phyloP scores from a whole-genome alignment of 2,888 invertebrate genomes.

The Spilarctia lutea region DNA sequence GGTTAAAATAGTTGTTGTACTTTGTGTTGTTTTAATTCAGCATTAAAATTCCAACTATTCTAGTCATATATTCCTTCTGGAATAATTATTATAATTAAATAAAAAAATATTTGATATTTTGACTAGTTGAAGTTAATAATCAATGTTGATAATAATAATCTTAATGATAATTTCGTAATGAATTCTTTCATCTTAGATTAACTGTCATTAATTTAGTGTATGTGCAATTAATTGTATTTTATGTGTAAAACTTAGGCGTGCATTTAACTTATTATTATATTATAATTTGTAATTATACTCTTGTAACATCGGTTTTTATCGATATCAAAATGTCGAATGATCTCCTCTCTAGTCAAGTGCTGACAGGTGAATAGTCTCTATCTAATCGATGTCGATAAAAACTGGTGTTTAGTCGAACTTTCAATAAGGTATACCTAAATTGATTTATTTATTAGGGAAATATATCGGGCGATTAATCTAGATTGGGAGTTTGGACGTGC shows the following conservation, averaged over 20 bases:
- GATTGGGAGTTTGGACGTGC: conserved; percentile 50
- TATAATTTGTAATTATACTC: conserved; percentile 57
- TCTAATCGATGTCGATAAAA: conserved; percentile 44
- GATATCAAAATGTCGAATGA: conserved; percentile 31
- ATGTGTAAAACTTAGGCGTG: conserved; percentile 74
- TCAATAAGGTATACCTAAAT: conserved; percentile 64
- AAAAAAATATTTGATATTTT: conserved; percentile 63
- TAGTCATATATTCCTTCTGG: conserved; percentile 64
- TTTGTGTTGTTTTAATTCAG: conserved; percentile 77
- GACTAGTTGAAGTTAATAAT: conserved; percentile 63
- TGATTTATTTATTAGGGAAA: conserved; percentile 84
- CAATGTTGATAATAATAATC: conserved; percentile 63
- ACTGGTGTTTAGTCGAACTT: conserved; percentile 29
- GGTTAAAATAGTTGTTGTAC: conserved; percentile 81
- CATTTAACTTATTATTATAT: conserved; percentile 72
- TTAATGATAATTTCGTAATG: conserved; percentile 72
- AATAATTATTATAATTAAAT: conserved; percentile 52
- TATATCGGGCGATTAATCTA: conserved; percentile 73
- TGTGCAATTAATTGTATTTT: conserved; percentile 82
- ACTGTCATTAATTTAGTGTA: conserved; percentile 80
- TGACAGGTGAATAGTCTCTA: conserved; percentile 23
- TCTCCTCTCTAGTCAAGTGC: conserved; percentile 42
- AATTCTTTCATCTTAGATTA: conserved; percentile 75
- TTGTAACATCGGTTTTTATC: conserved; percentile 43
- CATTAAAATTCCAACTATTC: conserved; percentile 71